A percentile compares a stretch with the other conserved stretches of the same genome.
Evolutionary conservation across 2,113 vertebrate genomes (phyloP).

Genomic region (Baryphthengus martii): DNA sequence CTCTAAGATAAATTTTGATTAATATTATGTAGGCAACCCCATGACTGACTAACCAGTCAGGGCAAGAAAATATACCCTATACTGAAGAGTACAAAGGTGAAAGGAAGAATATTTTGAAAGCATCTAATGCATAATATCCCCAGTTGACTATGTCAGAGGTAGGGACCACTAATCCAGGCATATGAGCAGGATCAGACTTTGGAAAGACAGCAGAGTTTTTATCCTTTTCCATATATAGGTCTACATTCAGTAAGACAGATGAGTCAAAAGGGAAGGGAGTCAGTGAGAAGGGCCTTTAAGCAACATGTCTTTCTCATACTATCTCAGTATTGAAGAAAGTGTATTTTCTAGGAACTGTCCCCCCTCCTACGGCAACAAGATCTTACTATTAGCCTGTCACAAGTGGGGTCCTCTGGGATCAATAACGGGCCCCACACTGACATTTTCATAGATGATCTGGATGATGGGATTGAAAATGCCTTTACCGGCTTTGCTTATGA

Average conservation of each 20-base stretch:
- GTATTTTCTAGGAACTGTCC: neutral
- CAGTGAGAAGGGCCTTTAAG: neutral
- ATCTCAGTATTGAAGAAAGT: neutral
- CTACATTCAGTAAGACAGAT: neutral
- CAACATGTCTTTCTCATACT: neutral
- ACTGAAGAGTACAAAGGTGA: neutral
- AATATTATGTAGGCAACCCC: neutral
- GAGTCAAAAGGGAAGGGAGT: neutral
- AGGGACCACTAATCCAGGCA: neutral
- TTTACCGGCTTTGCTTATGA: neutral
- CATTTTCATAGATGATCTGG: neutral
- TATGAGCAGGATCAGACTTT: neutral
- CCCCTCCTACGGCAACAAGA: neutral
- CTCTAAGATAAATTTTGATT: neutral
- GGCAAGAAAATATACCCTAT: neutral
- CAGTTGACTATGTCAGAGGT: neutral
- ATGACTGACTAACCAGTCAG: neutral
- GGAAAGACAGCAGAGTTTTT: neutral
- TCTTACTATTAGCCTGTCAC: neutral
- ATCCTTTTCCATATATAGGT: neutral
- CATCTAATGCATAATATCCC: neutral
- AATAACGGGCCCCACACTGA: neutral
- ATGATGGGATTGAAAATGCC: neutral
- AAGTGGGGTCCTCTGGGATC: neutral
- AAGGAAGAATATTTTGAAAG: neutral